A percentile compares a stretch with the other conserved stretches of the same genome.
Conservation (phyloP, 2,888 invertebrate genomes). For the Cheilosia urbana region DNA sequence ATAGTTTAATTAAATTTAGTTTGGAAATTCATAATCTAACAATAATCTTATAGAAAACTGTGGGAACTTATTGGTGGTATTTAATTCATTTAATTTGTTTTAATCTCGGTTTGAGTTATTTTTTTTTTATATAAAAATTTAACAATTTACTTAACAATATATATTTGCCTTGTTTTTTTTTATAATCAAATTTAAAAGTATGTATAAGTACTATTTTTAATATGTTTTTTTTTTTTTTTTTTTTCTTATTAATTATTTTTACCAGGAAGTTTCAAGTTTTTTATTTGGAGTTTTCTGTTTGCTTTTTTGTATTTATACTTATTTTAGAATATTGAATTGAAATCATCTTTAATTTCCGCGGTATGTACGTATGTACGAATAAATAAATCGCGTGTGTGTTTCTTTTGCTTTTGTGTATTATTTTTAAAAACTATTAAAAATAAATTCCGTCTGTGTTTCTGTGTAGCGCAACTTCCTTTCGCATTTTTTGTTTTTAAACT, state of each 20-base stretch:
- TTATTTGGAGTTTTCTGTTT: slow-evolving; percentile 49
- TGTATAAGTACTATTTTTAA: slow-evolving; percentile 60
- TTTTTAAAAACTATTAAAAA: slow-evolving; percentile 65
- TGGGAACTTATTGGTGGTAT: slow-evolving; percentile 74
- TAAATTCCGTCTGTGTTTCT: slow-evolving; percentile 69
- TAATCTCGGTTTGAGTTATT: slow-evolving; percentile 50
- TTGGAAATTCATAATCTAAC: slow-evolving; percentile 35
- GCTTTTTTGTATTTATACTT: slow-evolving; percentile 29
- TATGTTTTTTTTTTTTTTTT: slow-evolving; percentile 24
- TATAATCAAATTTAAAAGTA: slow-evolving; percentile 52
- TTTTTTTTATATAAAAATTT: slow-evolving; percentile 59
- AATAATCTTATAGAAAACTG: slow-evolving; percentile 62
- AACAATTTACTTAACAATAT: slow-evolving; percentile 66
- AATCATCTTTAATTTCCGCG: slow-evolving; percentile 48
- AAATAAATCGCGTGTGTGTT: slow-evolving; percentile 50
- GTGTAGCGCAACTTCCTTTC: slow-evolving; percentile 58
- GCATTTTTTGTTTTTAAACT: slow-evolving; percentile 48
- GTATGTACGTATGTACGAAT: slow-evolving; percentile 37
- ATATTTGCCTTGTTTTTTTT: slow-evolving; percentile 49
- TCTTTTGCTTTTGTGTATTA: slow-evolving; percentile 26
- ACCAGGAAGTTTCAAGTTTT: slow-evolving; percentile 46
- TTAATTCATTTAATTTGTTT: slow-evolving; percentile 74
- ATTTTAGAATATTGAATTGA: slow-evolving; percentile 69
- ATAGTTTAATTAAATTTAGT: slow-evolving; percentile 25
- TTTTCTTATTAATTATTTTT: slow-evolving; percentile 30